Conservation (phyloP, 2,113 vertebrate species). For the Notothenia coriiceps region DNA sequence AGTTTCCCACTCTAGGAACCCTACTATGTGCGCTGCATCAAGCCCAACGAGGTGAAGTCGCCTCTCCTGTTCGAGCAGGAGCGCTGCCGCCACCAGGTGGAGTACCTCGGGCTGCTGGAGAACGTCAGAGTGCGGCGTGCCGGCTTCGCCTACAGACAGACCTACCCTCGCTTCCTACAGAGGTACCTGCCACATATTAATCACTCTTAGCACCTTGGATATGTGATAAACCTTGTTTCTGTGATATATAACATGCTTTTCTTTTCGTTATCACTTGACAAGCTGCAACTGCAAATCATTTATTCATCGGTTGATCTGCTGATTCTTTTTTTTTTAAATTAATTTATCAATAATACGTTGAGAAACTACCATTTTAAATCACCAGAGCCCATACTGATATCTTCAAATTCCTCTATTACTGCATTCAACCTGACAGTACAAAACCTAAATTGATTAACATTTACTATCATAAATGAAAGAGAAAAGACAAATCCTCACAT, state of each 20-base stretch:
- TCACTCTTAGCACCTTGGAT: too few relatives aligned
- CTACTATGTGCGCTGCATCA: conserved; percentile 98
- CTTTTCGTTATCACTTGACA: too few relatives aligned
- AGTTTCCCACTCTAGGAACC: conserved; percentile 86
- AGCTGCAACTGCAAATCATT: neutral
- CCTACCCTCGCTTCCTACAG: conserved; percentile 94
- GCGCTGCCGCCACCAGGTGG: conserved; percentile 95
- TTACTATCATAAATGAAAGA: too few relatives aligned
- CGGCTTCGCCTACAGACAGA: conserved; percentile 96
- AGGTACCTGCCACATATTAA: conserved; percentile 80
- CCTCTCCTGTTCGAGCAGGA: conserved; percentile 93
- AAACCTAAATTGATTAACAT: too few relatives aligned
- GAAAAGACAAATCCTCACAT: too few relatives aligned
- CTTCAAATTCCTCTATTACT: too few relatives aligned
- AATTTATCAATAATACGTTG: too few relatives aligned
- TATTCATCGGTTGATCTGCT: neutral
- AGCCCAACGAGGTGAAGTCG: conserved; percentile 97
- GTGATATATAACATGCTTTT: neutral
- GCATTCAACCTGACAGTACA: too few relatives aligned
- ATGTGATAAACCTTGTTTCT: neutral
- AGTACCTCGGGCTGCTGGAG: conserved; percentile 96
- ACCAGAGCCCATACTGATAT: too few relatives aligned
- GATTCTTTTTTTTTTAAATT: neutral
- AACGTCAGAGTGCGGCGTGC: conserved; percentile 95
- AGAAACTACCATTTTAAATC: too few relatives aligned